These are phyloP conservation scores for Acyrthosiphon pisum DNA, from an alignment of 1,140 invertebrate genomes.

Conservation along the genomic window DNA sequence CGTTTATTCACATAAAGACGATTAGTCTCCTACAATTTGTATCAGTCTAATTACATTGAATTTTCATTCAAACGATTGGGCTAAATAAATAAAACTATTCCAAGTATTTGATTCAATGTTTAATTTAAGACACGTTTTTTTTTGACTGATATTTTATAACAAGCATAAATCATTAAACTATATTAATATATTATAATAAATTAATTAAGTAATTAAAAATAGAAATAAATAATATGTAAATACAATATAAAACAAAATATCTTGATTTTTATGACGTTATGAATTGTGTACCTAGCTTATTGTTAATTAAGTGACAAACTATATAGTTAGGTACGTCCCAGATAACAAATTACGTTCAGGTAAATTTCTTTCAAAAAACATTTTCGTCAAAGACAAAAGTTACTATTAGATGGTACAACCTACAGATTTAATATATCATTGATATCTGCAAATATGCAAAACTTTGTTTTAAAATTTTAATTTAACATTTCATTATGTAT, in stretches of 20 bases:
- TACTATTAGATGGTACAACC: neutral
- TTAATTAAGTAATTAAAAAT: neutral
- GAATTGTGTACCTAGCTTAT: neutral
- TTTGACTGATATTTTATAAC: no score
- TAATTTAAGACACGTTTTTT: neutral
- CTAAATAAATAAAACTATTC: constrained; percentile 26
- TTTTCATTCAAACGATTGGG: constrained; percentile 43
- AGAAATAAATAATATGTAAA: neutral
- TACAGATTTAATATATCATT: no score
- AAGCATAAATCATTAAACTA: neutral
- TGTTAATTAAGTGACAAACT: neutral
- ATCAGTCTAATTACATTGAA: neutral
- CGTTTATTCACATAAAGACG: neutral
- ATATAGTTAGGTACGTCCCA: neutral
- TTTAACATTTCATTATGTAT: neutral
- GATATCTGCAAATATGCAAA: neutral
- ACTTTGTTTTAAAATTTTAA: neutral
- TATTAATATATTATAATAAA: neutral
- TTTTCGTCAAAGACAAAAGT: neutral
- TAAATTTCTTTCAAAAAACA: neutral
- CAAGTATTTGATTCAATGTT: constrained; percentile 47
- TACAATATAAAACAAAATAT: neutral
- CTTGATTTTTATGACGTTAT: neutral
- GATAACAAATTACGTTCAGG: neutral
- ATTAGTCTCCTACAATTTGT: neutral